Conservation (phyloP, 1,140 invertebrate genomes). For the Diuraphis noxia region DNA sequence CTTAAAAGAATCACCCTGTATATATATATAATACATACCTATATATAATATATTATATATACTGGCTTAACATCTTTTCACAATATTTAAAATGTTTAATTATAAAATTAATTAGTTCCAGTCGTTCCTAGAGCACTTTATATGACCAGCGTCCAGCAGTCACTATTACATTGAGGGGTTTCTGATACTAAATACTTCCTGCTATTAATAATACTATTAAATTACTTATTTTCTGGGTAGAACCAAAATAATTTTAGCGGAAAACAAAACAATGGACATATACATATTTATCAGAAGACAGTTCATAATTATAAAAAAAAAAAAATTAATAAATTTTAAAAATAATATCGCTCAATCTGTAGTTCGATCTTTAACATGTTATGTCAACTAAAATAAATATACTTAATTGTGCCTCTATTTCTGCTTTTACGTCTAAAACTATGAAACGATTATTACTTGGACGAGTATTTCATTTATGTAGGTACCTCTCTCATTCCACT, state of each 20-base stretch:
- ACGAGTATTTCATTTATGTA: neutral
- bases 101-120: neutral
- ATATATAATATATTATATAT: too few relatives aligned
- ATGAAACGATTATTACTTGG: neutral
- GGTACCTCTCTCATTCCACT: neutral
- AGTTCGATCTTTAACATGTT: neutral
- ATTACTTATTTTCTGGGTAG: neutral
- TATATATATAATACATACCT: too few relatives aligned
- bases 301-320: neutral
- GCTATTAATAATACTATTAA: neutral
- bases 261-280: neutral
- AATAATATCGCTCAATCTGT: neutral
- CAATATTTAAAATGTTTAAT: neutral
- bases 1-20: too few relatives aligned
- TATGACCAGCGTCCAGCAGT: neutral
- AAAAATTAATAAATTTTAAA: neutral
- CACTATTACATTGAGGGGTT: neutral
- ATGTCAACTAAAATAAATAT: neutral
- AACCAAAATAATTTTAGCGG: neutral
- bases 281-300: neutral
- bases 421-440: neutral
- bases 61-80: neutral
- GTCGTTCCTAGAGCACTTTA: neutral
- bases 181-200: neutral
- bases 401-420: neutral